Percentiles rank a stretch among this genome's conserved stretches.
Evolutionary conservation across 1,140 invertebrate genomes (phyloP).

Genomic region (Tetragonula clypearis): DNA sequence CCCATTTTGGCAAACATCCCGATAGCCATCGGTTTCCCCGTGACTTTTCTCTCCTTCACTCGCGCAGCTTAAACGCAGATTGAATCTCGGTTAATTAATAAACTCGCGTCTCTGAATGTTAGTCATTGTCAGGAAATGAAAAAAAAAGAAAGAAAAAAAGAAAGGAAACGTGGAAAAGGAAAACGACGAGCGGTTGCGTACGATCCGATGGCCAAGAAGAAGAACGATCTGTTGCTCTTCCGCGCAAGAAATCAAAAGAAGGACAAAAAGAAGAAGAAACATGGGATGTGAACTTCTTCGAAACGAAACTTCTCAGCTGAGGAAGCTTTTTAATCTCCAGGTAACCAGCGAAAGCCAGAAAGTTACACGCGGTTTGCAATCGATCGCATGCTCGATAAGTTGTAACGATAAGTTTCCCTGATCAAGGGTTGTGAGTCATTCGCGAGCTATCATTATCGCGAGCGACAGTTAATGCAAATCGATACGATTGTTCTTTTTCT

Average conservation of each 20-base stretch:
- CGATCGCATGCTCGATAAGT: background rate
- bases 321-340: background rate
- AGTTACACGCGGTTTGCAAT: background rate
- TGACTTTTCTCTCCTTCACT: too few species aligned
- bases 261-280: background rate
- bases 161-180: too few species aligned
- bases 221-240: background rate
- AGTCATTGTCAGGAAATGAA: too few species aligned
- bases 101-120: background rate
- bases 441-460: background rate
- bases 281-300: background rate
- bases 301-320: too few species aligned
- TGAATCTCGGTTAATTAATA: background rate
- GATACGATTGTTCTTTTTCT: background rate
- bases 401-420: background rate
- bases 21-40: background rate
- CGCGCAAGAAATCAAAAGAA: background rate
- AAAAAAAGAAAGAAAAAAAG: too few species aligned
- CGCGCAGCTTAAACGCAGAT: background rate
- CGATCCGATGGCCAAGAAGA: too few species aligned
- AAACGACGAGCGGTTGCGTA: too few species aligned
- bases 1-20: background rate
- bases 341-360: background rate
- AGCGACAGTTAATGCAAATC: slow-evolving; percentile 10
- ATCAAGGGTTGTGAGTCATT: background rate